These are phyloP conservation scores for Mechanitis messenoides DNA, from an alignment of 2,888 invertebrate genomes.

Conservation along the genomic window DNA sequence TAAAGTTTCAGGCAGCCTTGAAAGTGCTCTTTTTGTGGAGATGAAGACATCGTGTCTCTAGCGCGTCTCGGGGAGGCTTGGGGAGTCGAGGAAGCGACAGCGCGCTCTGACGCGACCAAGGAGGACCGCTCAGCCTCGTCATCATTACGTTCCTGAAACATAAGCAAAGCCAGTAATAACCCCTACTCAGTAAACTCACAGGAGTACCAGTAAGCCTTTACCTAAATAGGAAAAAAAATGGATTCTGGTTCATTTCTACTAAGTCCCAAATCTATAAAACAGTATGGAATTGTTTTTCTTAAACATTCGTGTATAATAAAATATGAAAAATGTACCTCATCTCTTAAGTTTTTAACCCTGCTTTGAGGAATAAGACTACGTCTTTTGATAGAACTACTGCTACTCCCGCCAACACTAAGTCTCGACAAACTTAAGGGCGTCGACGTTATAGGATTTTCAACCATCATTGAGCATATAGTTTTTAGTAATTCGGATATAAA, in stretches of 20 bases:
- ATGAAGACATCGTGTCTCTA: conserved; percentile 58
- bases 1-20: conserved; percentile 86
- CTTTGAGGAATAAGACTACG: conserved; percentile 56
- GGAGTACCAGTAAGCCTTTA: no score
- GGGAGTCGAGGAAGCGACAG: conserved; percentile 59
- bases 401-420: conserved; percentile 62
- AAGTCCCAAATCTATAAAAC: no score
- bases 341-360: conserved; percentile 39
- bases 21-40: conserved; percentile 81
- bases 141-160: conserved; percentile 68
- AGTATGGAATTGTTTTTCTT: no score
- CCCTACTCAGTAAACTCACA: background rate
- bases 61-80: conserved; percentile 43
- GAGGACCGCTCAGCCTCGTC: conserved; percentile 78
- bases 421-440: conserved; percentile 46
- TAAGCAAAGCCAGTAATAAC: background rate
- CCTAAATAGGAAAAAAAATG: no score
- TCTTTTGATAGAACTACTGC: conserved; percentile 49
- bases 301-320: background rate
- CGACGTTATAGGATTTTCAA: conserved; percentile 55
- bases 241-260: no score
- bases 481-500: background rate
- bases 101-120: conserved; percentile 64
- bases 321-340: conserved; percentile 47
- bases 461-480: conserved; percentile 40